Percentiles rank a stretch among this genome's conserved stretches.
These are phyloP conservation scores for Scolopax bukidnonensis DNA, from an alignment of 2,797 vertebrate genomes.

Conservation along the genomic window DNA sequence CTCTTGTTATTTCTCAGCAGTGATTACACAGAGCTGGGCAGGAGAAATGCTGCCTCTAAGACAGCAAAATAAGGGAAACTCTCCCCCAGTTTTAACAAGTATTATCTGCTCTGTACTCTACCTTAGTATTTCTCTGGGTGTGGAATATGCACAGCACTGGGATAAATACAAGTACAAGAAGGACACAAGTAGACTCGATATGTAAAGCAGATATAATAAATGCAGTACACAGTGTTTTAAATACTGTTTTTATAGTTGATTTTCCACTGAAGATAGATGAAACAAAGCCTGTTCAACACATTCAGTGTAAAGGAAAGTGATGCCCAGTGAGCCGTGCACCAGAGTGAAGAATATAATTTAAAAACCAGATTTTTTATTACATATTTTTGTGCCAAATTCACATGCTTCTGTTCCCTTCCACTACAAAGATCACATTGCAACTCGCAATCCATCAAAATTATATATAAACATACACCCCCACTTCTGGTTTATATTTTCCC, in stretches of 20 bases:
- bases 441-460: background rate
- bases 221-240: background rate
- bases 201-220: background rate
- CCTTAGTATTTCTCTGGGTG: background rate
- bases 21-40: background rate
- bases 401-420: background rate
- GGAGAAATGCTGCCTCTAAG: background rate
- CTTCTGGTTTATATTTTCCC: background rate
- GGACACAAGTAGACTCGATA: background rate
- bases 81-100: background rate
- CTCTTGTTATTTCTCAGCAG: background rate
- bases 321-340: background rate
- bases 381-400: background rate
- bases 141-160: background rate
- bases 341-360: background rate
- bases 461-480: background rate
- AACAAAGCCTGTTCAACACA: background rate
- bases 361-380: background rate
- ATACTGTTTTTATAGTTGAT: background rate
- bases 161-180: background rate
- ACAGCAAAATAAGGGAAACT: background rate
- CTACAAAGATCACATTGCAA: background rate
- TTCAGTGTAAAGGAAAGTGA: background rate
- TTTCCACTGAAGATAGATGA: background rate
- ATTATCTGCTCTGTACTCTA: background rate